A percentile compares a stretch with the other conserved stretches of the same genome.
phyloP scores from a whole-genome alignment of 2,888 invertebrate genomes.

The Trichopria drosophilae region DNA sequence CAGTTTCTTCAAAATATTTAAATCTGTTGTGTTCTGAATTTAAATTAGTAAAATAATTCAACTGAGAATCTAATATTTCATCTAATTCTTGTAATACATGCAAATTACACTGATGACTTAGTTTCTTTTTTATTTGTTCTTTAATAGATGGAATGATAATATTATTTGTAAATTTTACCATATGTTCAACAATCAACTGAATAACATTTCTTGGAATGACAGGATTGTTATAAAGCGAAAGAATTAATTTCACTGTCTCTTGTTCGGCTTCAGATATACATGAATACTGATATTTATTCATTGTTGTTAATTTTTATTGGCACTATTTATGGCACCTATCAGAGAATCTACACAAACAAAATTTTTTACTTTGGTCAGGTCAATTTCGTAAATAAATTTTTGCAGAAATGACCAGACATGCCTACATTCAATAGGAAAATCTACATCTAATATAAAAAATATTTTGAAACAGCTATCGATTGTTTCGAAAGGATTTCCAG shows the following conservation, averaged over 20 bases:
- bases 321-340: too few species aligned
- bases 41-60: constrained; percentile 4
- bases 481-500: constrained; percentile 8
- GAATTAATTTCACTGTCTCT: constrained; percentile 10
- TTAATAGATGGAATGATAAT: constrained; percentile 8
- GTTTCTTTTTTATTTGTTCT: constrained; percentile 4
- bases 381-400: constrained; percentile 10
- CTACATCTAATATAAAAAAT: constrained; percentile 7
- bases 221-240: constrained; percentile 14
- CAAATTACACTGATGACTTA: neutral
- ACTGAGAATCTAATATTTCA: constrained; percentile 10
- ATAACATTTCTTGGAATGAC: constrained; percentile 4
- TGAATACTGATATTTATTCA: too few species aligned
- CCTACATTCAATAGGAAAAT: constrained; percentile 3
- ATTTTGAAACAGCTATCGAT: constrained; percentile 5
- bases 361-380: neutral
- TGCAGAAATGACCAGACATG: constrained; percentile 15
- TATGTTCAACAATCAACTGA: constrained; percentile 9
- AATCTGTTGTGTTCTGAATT: constrained; percentile 14
- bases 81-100: neutral
- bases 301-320: too few species aligned
- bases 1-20: constrained; percentile 2
- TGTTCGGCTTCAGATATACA: too few species aligned
- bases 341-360: too few species aligned
- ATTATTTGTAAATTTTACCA: neutral